Base-by-base conservation (phyloP, 2,113 vertebrate species). In the Ameiurus melas region DNA sequence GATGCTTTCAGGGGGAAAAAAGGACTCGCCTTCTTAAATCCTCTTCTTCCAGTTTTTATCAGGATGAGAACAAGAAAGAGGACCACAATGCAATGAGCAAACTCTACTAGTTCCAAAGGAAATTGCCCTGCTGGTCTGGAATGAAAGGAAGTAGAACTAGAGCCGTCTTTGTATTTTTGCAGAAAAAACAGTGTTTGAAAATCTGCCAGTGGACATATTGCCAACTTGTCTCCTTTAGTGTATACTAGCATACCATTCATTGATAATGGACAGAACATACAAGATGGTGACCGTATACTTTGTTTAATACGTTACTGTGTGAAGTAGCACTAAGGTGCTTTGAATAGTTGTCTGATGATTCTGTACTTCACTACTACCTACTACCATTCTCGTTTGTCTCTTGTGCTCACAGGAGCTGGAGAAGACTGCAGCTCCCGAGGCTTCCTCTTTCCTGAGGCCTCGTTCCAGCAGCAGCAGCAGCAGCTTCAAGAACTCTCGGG, bases 381-480 rank as follows among this genome's bases (percentile, higher is more conserved):
- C 36, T 0, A 85, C 22, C 2, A 5, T 5, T 77, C 25, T 80
- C 19, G 16, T 36, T 47, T 22, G 33, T 81, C 53, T 60, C 64
- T 36, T 33, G 14, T 68, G 88, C 87, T 60, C 43, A 68, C 51
- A 96, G 96, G 95, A 96, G 91, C 91, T 96, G 90, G 96, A 96
- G 92, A 96, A 94, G 90, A 92, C 94, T 0, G 89, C 94, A 0
- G 78, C 93, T 47, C 93, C 94, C 0, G 94, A 94, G 60, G 89
- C 92, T 36, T 90, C 93, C 0, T 87, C 90, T 0, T 91, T 92
- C 87, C 92, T 94, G 73, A 96, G 94, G 91, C 95, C 95, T 86
- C 95, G 94, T 30, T 90, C 94, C 0, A 91, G 92, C 22, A 88
- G 92, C 22, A 91, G 92, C 22, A 88, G 92, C 22, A 88, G 89